Conservation (phyloP, 2,113 vertebrate genomes). For the Nasalis larvatus region DNA sequence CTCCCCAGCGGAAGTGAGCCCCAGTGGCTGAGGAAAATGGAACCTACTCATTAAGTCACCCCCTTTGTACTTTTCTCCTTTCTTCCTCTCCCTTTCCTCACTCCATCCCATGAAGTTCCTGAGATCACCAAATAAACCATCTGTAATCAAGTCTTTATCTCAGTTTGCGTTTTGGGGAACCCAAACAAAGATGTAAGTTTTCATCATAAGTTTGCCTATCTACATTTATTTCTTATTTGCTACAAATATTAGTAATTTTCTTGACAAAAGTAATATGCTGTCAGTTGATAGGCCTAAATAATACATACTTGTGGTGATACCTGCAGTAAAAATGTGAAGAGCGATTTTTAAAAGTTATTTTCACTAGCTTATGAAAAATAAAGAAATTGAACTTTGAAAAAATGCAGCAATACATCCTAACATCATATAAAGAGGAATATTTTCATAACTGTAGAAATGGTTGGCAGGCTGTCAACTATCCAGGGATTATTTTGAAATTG, state of each 20-base stretch:
- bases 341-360: background rate
- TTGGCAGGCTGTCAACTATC: conserved; percentile 5
- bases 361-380: background rate
- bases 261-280: too few relatives aligned
- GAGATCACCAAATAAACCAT: background rate
- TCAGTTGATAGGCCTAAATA: too few relatives aligned
- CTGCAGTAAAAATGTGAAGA: background rate
- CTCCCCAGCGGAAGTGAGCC: background rate
- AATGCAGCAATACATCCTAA: background rate
- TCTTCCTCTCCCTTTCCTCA: background rate
- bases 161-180: background rate
- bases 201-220: background rate
- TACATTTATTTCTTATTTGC: background rate
- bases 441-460: conserved; percentile 48
- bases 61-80: background rate
- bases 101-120: background rate
- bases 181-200: background rate
- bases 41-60: background rate
- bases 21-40: background rate
- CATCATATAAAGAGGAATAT: conserved; percentile 25
- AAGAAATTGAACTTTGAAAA: background rate
- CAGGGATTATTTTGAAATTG: conserved; percentile 54
- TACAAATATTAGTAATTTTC: background rate
- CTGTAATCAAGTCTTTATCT: background rate
- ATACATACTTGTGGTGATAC: too few relatives aligned